These are phyloP conservation scores for Fringilla coelebs DNA, from an alignment of 2,797 vertebrate genomes.

Conservation along the genomic window DNA sequence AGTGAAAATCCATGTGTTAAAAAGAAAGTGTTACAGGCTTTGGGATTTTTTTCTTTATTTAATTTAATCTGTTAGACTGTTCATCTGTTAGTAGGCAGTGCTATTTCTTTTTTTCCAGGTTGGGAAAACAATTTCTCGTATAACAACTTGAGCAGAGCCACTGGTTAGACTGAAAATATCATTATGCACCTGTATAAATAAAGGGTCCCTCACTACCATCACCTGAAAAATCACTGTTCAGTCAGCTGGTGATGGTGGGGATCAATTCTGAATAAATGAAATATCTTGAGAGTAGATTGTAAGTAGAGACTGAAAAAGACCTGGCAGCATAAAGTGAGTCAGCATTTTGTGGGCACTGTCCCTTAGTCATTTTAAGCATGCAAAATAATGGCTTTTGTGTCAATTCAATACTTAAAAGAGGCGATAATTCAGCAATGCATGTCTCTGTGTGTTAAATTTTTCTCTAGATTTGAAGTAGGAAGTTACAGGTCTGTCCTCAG, in stretches of 20 bases:
- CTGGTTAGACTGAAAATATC: neutral
- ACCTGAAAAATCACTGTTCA: neutral
- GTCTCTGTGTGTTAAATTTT: neutral
- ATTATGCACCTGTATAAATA: neutral
- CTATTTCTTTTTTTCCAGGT: neutral
- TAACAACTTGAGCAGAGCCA: neutral
- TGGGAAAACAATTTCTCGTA: rapidly evolving
- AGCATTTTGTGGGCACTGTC: neutral
- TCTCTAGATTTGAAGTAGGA: constrained; percentile 66
- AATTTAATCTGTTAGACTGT: neutral
- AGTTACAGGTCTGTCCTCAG: constrained; percentile 70
- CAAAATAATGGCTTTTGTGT: neutral
- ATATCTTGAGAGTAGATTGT: neutral
- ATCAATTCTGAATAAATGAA: neutral
- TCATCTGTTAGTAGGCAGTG: neutral
- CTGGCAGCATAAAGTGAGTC: neutral
- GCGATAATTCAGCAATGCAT: neutral
- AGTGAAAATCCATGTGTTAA: neutral
- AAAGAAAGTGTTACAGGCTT: neutral
- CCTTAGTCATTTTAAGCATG: neutral
- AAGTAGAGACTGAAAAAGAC: neutral
- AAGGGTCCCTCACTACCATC: neutral
- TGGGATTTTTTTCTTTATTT: neutral
- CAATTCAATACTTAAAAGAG: neutral
- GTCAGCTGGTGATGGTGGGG: neutral